A percentile compares a stretch with the other conserved stretches of the same genome.
These are phyloP conservation scores for Apodemus agrarius DNA, from an alignment of 2,797 vertebrate genomes.

Conservation along the genomic window DNA sequence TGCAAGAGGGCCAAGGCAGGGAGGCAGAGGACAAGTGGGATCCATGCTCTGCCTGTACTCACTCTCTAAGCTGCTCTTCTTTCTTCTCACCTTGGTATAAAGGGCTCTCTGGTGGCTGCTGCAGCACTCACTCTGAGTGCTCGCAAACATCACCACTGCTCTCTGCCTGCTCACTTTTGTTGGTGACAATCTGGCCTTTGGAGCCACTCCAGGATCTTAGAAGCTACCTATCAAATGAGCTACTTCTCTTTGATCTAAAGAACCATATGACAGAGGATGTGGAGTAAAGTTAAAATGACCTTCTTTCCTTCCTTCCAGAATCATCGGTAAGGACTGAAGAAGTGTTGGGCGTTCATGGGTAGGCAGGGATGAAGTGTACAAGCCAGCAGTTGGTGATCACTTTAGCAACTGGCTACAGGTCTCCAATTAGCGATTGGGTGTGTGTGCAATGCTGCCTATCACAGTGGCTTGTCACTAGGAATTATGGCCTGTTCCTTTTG, in stretches of 20 bases:
- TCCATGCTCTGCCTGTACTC: not conserved
- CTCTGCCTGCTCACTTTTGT: not conserved
- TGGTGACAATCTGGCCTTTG: not conserved
- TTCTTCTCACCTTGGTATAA: not conserved
- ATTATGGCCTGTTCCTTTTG: not conserved
- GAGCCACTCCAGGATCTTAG: not conserved
- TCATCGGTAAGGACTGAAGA: not conserved
- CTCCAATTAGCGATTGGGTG: not conserved
- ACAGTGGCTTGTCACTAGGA: not conserved
- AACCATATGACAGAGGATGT: not conserved
- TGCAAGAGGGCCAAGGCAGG: not conserved
- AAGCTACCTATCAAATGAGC: not conserved
- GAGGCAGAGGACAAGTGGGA: not conserved
- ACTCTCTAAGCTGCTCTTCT: not conserved
- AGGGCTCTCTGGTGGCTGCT: not conserved
- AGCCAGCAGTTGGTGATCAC: not conserved
- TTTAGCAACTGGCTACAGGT: not conserved
- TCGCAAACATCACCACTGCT: not conserved
- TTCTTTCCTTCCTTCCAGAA: not conserved
- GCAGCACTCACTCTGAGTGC: not conserved
- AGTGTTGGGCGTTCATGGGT: too few species aligned
- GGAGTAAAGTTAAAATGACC: not conserved
- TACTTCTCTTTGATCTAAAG: not conserved
- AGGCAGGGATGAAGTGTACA: not conserved
- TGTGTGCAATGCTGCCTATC: fast-evolving